phyloP scores from a whole-genome alignment of 1,140 invertebrate species.

The Homalodisca vitripennis region DNA sequence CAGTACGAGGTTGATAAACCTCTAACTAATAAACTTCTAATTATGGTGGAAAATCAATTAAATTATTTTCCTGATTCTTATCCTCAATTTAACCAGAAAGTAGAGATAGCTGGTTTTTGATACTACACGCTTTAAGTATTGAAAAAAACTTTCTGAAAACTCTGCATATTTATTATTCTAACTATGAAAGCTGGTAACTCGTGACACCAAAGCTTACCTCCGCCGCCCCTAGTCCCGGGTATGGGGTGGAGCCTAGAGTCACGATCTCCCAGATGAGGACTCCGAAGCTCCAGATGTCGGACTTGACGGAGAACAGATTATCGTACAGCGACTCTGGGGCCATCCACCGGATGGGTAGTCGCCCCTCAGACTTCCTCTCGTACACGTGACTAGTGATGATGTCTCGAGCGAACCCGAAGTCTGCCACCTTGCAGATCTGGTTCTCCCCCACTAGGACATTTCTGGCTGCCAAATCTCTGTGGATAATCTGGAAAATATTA shows the following conservation, averaged over 20 bases:
- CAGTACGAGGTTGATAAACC: too few species aligned
- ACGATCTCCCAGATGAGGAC: conserved; percentile 88
- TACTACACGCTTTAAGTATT: too few species aligned
- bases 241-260: conserved; percentile 85
- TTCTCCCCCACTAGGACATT: conserved; percentile 88
- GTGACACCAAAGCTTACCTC: conserved; percentile 75
- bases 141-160: too few species aligned
- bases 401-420: conserved; percentile 91
- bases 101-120: too few species aligned
- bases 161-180: too few species aligned
- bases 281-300: conserved; percentile 93
- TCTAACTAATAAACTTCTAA: too few species aligned
- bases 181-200: too few species aligned
- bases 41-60: too few species aligned
- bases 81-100: too few species aligned
- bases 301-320: conserved; percentile 87
- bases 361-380: conserved; percentile 86
- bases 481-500: conserved; percentile 72
- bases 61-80: too few species aligned
- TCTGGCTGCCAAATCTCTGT: conserved; percentile 86
- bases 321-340: conserved; percentile 90
- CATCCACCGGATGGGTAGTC: conserved; percentile 81
- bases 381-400: conserved; percentile 81
- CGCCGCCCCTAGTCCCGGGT: conserved; percentile 79
- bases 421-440: conserved; percentile 87